phyloP scores from a whole-genome alignment of 2,797 vertebrate genomes.

The Peromyscus eremicus region DNA sequence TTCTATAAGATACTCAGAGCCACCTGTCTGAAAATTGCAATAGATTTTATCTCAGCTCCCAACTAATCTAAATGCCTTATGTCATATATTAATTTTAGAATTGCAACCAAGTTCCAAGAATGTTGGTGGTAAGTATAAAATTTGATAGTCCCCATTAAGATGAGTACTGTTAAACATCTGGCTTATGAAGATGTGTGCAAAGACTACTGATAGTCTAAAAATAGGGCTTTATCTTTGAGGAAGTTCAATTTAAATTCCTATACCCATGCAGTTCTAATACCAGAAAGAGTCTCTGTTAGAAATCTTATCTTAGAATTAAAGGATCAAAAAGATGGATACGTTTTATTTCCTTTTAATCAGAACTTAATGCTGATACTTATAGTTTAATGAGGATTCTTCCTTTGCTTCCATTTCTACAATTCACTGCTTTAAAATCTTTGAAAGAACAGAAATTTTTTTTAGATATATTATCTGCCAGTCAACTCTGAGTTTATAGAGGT shows the following conservation, averaged over 20 bases:
- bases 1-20: constrained; percentile 62
- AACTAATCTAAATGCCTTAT: constrained; percentile 51
- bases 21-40: constrained; percentile 61
- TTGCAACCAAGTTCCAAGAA: constrained; percentile 37
- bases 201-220: constrained; percentile 43
- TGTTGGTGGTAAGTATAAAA: constrained; percentile 54
- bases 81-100: constrained; percentile 54
- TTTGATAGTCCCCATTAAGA: constrained; percentile 50
- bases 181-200: constrained; percentile 54
- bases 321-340: constrained; percentile 40
- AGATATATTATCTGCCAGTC: neutral
- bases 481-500: constrained; percentile 48
- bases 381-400: constrained; percentile 65
- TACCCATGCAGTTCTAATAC: neutral
- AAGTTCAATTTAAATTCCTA: constrained; percentile 65
- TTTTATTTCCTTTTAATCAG: constrained; percentile 56
- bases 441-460: constrained; percentile 53
- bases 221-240: constrained; percentile 31
- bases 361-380: constrained; percentile 69
- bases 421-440: constrained; percentile 37
- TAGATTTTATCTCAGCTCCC: constrained; percentile 43
- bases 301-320: constrained; percentile 73
- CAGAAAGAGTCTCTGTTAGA: constrained; percentile 48
- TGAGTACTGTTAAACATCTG: constrained; percentile 53
- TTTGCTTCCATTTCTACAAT: constrained; percentile 69